phyloP scores from a whole-genome alignment of 2,797 vertebrate species.

The Muraenolepis orangiensis region DNA sequence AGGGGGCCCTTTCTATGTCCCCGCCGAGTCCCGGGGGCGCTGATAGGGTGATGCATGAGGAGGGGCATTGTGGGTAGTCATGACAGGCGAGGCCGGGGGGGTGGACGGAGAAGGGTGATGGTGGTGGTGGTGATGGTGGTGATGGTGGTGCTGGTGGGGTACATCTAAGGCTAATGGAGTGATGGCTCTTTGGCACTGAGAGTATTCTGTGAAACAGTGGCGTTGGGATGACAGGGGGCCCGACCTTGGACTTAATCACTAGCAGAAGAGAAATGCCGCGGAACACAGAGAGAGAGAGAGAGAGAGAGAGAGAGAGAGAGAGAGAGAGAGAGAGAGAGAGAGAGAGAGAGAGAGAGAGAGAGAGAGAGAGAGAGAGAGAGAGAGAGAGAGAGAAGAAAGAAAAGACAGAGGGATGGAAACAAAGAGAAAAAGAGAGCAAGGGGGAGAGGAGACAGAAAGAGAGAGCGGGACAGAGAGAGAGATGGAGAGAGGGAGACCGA shows the following conservation, averaged over 20 bases:
- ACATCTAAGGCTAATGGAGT: slow-evolving; percentile 62
- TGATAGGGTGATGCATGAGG: slow-evolving; percentile 66
- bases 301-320: neutral
- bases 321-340: neutral
- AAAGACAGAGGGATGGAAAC: too few relatives aligned
- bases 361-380: neutral
- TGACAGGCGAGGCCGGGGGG: slow-evolving; percentile 54
- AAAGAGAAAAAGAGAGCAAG: too few relatives aligned
- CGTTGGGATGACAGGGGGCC: slow-evolving; percentile 57
- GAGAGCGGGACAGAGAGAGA: neutral
- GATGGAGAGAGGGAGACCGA: neutral
- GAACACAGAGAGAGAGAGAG: slow-evolving; percentile 44
- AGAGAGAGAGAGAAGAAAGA: neutral
- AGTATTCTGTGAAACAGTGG: slow-evolving; percentile 56
- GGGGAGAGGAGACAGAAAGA: neutral
- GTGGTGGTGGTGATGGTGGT: slow-evolving; percentile 38
- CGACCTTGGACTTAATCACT: slow-evolving; percentile 71
- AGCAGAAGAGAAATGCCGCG: slow-evolving; percentile 63
- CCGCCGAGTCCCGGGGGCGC: slow-evolving; percentile 44
- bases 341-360: neutral
- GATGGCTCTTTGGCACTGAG: slow-evolving; percentile 62
- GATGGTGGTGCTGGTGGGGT: slow-evolving; percentile 48
- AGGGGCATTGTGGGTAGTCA: slow-evolving; percentile 62
- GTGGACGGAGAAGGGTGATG: slow-evolving; percentile 60
- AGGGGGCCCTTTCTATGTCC: slow-evolving; percentile 40